phyloP scores from a whole-genome alignment of 1,140 invertebrate genomes.

The Ruditapes philippinarum region DNA sequence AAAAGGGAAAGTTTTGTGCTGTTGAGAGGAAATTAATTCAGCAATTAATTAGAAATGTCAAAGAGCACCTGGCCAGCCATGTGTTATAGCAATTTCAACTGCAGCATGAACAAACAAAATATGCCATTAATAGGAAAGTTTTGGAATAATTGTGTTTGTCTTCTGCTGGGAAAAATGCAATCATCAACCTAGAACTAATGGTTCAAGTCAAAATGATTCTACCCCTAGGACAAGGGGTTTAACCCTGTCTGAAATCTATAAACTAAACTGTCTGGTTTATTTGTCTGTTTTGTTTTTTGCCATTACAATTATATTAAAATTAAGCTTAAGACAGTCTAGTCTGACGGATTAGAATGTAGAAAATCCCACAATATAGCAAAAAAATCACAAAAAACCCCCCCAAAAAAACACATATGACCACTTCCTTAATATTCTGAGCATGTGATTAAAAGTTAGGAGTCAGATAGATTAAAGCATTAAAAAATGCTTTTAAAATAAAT shows the following conservation, averaged over 20 bases:
- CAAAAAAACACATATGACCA: no score
- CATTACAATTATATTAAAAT: no score
- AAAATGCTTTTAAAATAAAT: no score
- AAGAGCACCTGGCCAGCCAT: conserved; percentile 5
- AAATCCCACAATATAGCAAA: no score
- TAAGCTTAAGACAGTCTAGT: no score
- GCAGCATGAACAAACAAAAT: background rate
- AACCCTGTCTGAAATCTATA: background rate
- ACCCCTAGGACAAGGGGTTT: background rate
- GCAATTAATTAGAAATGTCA: conserved; percentile 61
- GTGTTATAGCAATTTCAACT: background rate
- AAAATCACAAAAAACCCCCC: no score
- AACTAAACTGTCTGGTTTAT: background rate
- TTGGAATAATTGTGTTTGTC: background rate
- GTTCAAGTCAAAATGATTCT: background rate
- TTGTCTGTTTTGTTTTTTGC: no score
- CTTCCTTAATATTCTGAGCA: no score
- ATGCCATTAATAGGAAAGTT: background rate
- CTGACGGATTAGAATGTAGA: no score
- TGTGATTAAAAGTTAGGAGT: no score
- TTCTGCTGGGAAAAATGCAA: conserved; percentile 10
- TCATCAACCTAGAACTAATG: conserved; percentile 1
- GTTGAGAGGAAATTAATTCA: conserved; percentile 36
- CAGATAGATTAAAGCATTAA: no score
- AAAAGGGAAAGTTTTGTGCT: no score